Percentiles rank a stretch among this genome's conserved stretches.
Conservation (phyloP, 2,888 invertebrate species). For the Dryocosmus kuriphilus region DNA sequence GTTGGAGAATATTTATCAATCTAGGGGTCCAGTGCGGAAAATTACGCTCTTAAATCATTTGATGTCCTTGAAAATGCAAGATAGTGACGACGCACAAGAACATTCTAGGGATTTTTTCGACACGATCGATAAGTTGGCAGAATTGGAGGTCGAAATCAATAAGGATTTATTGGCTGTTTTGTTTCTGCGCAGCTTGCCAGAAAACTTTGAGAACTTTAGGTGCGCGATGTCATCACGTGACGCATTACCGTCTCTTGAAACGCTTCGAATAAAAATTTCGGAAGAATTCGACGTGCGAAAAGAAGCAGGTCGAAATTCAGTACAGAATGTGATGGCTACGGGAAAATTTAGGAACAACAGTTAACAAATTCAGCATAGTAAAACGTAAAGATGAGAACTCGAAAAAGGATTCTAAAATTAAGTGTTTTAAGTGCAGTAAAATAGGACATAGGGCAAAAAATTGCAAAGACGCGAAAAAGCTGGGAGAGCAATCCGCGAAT, state of each 20-base stretch:
- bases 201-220: slow-evolving; percentile 23
- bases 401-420: too few relatives aligned
- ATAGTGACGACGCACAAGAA: slow-evolving; percentile 42
- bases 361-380: not conserved
- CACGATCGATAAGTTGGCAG: too few relatives aligned
- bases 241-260: slow-evolving; percentile 1
- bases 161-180: not conserved
- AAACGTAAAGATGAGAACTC: too few relatives aligned
- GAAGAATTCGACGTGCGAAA: not conserved
- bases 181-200: slow-evolving; percentile 10
- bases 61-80: slow-evolving; percentile 46
- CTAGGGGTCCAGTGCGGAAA: slow-evolving; percentile 49
- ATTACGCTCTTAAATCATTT: slow-evolving; percentile 47
- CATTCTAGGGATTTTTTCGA: too few relatives aligned
- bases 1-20: slow-evolving; percentile 43
- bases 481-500: slow-evolving; percentile 28
- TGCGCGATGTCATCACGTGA: slow-evolving; percentile 39
- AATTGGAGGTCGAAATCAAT: too few relatives aligned
- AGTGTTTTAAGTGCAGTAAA: slow-evolving; percentile 37
- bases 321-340: too few relatives aligned
- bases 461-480: slow-evolving; percentile 39
- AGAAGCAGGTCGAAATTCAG: too few relatives aligned
- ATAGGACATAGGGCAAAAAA: slow-evolving; percentile 45
- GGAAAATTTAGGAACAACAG: too few relatives aligned
- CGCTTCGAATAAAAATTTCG: not conserved